Percentiles rank a stretch among this genome's conserved stretches.
Conservation (phyloP, 2,113 vertebrate genomes). For the Daubentonia madagascariensis region DNA sequence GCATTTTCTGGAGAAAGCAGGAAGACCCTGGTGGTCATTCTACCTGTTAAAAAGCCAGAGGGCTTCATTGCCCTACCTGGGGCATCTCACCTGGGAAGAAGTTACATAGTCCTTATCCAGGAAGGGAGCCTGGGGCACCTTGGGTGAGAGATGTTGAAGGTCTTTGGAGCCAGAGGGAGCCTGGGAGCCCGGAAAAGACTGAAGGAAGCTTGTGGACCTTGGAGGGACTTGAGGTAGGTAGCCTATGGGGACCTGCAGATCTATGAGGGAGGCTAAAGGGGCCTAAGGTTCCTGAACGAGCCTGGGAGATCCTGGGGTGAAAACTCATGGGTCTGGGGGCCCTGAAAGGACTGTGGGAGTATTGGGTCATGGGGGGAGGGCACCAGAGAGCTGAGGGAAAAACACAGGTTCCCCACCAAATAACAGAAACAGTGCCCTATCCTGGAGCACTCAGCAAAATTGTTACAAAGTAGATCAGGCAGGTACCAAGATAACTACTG, state of each 20-base stretch:
- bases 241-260: neutral
- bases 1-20: slow-evolving; percentile 63
- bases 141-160: neutral
- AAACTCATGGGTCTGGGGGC: neutral
- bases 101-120: neutral
- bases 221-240: neutral
- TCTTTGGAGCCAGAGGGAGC: neutral
- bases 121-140: neutral
- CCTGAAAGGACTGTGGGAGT: neutral
- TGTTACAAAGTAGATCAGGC: too few relatives aligned
- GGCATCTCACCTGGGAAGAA: neutral
- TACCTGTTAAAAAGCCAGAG: slow-evolving; percentile 77
- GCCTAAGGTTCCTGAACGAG: neutral
- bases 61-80: neutral
- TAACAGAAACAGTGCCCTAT: too few relatives aligned
- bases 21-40: slow-evolving; percentile 80
- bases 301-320: neutral
- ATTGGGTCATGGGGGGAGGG: neutral
- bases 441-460: too few relatives aligned
- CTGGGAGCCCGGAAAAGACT: neutral
- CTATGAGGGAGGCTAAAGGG: neutral
- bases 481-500: too few relatives aligned
- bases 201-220: neutral
- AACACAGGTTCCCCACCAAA: too few relatives aligned
- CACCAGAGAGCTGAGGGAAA: too few relatives aligned